phyloP scores from a whole-genome alignment of 92 coral and sea anemone species.

The Actinostola sp. region DNA sequence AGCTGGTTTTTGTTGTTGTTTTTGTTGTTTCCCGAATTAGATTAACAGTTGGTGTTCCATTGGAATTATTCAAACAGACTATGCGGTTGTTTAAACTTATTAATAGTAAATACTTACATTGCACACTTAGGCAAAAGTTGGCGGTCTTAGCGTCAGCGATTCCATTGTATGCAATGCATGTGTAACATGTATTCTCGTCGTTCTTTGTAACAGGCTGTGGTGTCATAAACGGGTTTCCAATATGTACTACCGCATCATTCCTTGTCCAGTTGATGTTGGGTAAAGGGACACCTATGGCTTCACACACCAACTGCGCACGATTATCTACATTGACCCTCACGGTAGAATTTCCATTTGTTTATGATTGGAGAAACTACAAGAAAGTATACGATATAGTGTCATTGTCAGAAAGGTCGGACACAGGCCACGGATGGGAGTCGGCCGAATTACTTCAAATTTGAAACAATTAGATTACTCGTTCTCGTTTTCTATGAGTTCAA shows the following conservation, averaged over 20 bases:
- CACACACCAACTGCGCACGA: neutral
- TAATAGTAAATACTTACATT: constrained; percentile 17
- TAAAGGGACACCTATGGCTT: constrained; percentile 28
- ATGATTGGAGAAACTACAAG: too few species aligned
- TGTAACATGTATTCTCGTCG: constrained; percentile 15
- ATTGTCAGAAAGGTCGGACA: too few species aligned
- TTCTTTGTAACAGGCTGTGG: neutral
- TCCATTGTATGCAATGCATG: constrained; percentile 25
- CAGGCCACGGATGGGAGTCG: too few species aligned
- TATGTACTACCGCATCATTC: constrained; percentile 12
- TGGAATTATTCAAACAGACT: neutral
- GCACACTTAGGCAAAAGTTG: constrained; percentile 8
- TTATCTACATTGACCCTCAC: constrained; percentile 7
- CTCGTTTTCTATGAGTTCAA: too few species aligned
- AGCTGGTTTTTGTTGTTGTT: too few species aligned
- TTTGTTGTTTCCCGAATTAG: too few species aligned
- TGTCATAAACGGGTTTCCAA: constrained; percentile 21
- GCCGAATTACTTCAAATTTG: too few species aligned
- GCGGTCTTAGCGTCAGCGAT: neutral
- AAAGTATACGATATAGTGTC: too few species aligned
- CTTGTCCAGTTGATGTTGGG: constrained; percentile 52
- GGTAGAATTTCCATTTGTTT: too few species aligned
- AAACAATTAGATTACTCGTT: too few species aligned
- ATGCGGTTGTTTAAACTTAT: too few species aligned
- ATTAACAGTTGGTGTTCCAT: too few species aligned